phyloP scores from a whole-genome alignment of 2,113 vertebrate genomes.

The Onychorhynchus coronatus region DNA sequence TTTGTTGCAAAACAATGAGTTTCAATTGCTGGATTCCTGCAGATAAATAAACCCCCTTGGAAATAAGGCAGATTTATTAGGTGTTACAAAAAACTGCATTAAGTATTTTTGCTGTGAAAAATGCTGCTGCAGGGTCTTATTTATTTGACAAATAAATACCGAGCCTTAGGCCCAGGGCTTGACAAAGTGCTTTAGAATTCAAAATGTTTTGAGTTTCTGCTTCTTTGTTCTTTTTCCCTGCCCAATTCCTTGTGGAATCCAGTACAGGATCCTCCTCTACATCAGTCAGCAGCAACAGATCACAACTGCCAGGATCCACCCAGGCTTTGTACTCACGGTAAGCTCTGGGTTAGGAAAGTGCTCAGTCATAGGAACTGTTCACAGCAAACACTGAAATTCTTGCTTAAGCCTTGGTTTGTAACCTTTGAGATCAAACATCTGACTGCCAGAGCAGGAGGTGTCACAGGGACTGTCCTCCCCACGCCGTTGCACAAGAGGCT shows the following conservation, averaged over 20 bases:
- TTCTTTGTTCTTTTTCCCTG: not conserved
- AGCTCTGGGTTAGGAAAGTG: conserved; percentile 15
- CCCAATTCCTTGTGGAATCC: conserved; percentile 56
- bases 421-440: not conserved
- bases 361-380: not conserved
- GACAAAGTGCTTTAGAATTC: not conserved
- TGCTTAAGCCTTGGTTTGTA: not conserved
- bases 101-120: not conserved
- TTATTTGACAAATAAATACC: not conserved
- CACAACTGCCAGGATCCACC: conserved; percentile 82
- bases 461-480: not conserved
- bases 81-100: not conserved
- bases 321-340: conserved; percentile 88
- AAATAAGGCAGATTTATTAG: not conserved
- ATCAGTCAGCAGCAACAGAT: conserved; percentile 91
- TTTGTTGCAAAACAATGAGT: not conserved
- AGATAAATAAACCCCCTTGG: not conserved
- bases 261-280: conserved; percentile 96
- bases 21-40: not conserved
- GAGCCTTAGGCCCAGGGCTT: not conserved
- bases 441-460: not conserved
- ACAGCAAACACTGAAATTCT: not conserved
- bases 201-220: not conserved
- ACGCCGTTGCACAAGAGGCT: not conserved
- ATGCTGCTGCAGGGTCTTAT: not conserved